phyloP scores from a whole-genome alignment of 2,113 vertebrate genomes.

The Columba janthina region DNA sequence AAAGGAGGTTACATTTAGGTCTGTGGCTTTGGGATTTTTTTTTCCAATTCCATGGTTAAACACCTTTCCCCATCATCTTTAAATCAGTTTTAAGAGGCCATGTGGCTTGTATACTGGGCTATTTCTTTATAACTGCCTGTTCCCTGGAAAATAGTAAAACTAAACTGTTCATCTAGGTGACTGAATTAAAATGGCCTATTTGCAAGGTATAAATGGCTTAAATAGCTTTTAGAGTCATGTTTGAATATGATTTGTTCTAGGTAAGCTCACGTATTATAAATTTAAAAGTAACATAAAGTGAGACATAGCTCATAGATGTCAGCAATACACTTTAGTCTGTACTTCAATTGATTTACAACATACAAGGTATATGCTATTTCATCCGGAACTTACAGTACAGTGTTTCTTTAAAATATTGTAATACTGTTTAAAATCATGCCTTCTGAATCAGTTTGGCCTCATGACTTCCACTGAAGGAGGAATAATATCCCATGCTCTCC shows the following conservation, averaged over 20 bases:
- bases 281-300: background rate
- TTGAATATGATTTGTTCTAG: background rate
- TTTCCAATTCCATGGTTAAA: background rate
- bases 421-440: background rate
- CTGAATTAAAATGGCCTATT: background rate
- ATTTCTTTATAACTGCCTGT: background rate
- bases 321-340: background rate
- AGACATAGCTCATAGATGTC: background rate
- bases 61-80: background rate
- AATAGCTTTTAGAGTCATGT: background rate
- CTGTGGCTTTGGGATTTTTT: background rate
- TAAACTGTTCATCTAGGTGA: background rate
- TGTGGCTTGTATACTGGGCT: background rate
- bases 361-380: background rate
- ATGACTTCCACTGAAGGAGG: background rate
- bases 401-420: background rate
- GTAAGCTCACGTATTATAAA: background rate
- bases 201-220: background rate
- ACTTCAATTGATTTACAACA: background rate
- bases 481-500: background rate
- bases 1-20: background rate
- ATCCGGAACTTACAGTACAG: background rate
- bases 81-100: background rate
- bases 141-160: background rate
- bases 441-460: background rate